Percentiles rank a stretch among this genome's conserved stretches.
These are phyloP conservation scores for Drosophila biarmipes DNA, from an alignment of 1,140 invertebrate genomes.

Conservation along the genomic window DNA sequence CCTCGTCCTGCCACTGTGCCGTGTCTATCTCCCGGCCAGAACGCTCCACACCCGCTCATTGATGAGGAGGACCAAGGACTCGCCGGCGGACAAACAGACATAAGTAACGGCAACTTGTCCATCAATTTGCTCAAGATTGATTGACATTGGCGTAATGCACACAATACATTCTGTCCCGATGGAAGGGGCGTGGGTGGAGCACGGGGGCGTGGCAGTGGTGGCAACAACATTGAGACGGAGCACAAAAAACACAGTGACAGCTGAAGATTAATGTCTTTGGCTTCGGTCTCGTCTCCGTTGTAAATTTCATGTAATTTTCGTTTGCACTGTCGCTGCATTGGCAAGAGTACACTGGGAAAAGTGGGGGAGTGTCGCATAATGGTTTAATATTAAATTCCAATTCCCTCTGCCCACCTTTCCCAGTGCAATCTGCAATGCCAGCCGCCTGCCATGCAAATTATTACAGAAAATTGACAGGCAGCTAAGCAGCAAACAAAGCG, in stretches of 20 bases:
- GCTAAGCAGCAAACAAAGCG: conserved; percentile 20
- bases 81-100: conserved; percentile 38
- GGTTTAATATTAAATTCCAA: too few species aligned
- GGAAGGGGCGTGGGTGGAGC: conserved; percentile 15
- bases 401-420: neutral
- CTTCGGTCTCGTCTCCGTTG: conserved; percentile 59
- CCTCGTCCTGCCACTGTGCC: conserved; percentile 7
- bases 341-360: conserved; percentile 28
- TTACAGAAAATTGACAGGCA: conserved; percentile 71
- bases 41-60: conserved; percentile 7
- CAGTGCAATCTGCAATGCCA: neutral
- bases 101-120: conserved; percentile 80
- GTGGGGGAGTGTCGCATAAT: too few species aligned
- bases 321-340: conserved; percentile 47
- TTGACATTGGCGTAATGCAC: conserved; percentile 81
- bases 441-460: conserved; percentile 47
- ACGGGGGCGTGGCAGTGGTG: conserved; percentile 36
- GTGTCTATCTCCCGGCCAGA: conserved; percentile 16
- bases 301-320: conserved; percentile 58
- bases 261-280: conserved; percentile 76
- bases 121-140: conserved; percentile 83
- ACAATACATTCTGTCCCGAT: conserved; percentile 64
- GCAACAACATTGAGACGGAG: conserved; percentile 24
- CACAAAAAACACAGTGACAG: conserved; percentile 61
- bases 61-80: conserved; percentile 25